These are phyloP conservation scores for Plecturocebus donacophilus DNA, from an alignment of 2,113 vertebrate genomes.

Conservation along the genomic window DNA sequence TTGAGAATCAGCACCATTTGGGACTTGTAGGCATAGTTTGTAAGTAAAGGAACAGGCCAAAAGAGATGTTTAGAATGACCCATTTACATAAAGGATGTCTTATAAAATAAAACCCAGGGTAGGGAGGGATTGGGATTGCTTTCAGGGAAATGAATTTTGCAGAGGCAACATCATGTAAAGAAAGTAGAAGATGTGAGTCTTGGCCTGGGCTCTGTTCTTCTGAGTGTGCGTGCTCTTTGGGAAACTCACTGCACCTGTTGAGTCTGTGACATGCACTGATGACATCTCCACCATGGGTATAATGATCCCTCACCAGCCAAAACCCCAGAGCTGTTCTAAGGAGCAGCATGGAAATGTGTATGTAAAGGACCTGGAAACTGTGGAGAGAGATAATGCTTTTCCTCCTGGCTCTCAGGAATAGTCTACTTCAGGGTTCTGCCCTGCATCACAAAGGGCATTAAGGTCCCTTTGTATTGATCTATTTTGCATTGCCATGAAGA, in stretches of 20 bases:
- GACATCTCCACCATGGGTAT: rapidly evolving
- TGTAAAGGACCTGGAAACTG: background rate
- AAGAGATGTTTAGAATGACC: background rate
- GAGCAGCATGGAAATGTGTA: rapidly evolving
- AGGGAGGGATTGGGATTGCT: rapidly evolving
- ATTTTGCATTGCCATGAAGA: too few relatives aligned
- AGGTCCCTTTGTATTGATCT: background rate
- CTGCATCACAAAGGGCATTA: rapidly evolving
- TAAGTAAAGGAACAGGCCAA: background rate
- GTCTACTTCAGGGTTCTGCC: too few relatives aligned
- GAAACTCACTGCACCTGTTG: background rate
- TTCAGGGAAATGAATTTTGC: background rate
- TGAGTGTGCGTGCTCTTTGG: background rate
- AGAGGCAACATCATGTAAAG: background rate
- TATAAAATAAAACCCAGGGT: background rate
- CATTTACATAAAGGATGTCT: rapidly evolving
- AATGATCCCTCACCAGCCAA: background rate
- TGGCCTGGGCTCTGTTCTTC: background rate
- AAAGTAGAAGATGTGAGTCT: background rate
- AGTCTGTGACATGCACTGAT: background rate
- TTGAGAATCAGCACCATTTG: conserved; percentile 1
- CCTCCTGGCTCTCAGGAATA: background rate
- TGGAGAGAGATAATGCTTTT: rapidly evolving
- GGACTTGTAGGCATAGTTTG: background rate
- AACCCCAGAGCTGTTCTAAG: rapidly evolving